Conservation (phyloP, 2,113 vertebrate genomes). For the Charadrius vociferus region DNA sequence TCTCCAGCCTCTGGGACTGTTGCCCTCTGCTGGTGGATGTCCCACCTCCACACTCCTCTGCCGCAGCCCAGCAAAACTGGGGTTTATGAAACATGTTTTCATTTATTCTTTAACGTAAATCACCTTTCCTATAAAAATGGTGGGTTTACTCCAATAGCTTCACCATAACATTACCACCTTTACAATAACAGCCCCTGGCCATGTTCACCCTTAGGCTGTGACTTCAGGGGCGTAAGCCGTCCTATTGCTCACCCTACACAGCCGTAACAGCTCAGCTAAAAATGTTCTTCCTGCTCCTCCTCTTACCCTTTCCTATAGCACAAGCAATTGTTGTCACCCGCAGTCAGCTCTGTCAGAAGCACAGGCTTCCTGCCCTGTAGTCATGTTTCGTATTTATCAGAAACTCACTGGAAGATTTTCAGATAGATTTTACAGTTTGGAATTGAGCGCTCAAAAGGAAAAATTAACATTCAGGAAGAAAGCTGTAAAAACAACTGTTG, state of each 20-base stretch:
- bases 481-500: not conserved
- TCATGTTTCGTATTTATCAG: not conserved
- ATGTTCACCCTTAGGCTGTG: not conserved
- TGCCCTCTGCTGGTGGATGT: conserved; percentile 51
- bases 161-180: not conserved
- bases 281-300: not conserved
- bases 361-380: not conserved
- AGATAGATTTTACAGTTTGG: not conserved
- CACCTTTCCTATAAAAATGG: not conserved
- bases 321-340: not conserved
- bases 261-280: not conserved
- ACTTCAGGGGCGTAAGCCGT: not conserved
- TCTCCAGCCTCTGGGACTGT: not conserved
- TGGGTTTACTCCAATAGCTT: not conserved
- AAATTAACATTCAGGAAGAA: not conserved
- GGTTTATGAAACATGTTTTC: accelerated
- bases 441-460: not conserved
- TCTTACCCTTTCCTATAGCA: not conserved
- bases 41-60: not conserved
- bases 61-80: accelerated
- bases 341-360: not conserved
- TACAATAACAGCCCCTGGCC: not conserved
- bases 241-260: not conserved
- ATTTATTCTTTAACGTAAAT: not conserved
- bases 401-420: not conserved